Evolutionary conservation across 2,797 vertebrate species (phyloP), one percentile per base, ranked within the genome.

Genomic region (Sandelia bainsii): DNA sequence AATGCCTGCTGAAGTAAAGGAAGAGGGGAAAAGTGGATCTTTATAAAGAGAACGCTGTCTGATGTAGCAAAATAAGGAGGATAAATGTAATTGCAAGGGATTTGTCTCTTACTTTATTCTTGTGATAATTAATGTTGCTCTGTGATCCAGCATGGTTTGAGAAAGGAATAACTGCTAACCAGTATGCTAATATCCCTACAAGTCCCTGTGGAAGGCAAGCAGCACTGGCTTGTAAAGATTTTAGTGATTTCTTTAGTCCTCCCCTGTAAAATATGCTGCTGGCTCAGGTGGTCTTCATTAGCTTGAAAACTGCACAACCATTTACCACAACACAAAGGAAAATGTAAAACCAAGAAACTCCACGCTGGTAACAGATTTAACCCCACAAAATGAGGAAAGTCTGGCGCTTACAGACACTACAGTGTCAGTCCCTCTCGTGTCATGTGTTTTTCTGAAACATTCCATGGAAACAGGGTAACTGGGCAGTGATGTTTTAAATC

Each of bases 251-350:
- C 81, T 87, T 85, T 85, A 90, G 91, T 82, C 84, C 68, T 84
- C 58, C 72, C 65, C 72, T 71, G 79, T 93, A 91, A 94, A 93
- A 90, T 69, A 83, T 71, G 77, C 88, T 84, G 88, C 88, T 20
- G 72, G 81, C 82, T 93, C 93, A 94, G 92, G 92, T 94, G 94
- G 91, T 92, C 86, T 91, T 89, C 87, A 93, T 95, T 94, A 95
- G 83, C 63, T 57, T 39, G 66, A 72, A 85, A 79, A 91, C 86
- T 86, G 88, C 75, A 74, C 62, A 78, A 90, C 79, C 74, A 78
- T 80, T 89, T 84, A 83, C 77, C 74, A 72, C 75, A 56, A 79
- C 80, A 85, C 83, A 86, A 89, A 84, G 68, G 68, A 86, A 82
- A 81, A 87, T 70, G 69, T 65, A 78, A 83, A 84, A 73, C 66